phyloP scores from a whole-genome alignment of 2,888 invertebrate genomes.

The Cryptus armator region DNA sequence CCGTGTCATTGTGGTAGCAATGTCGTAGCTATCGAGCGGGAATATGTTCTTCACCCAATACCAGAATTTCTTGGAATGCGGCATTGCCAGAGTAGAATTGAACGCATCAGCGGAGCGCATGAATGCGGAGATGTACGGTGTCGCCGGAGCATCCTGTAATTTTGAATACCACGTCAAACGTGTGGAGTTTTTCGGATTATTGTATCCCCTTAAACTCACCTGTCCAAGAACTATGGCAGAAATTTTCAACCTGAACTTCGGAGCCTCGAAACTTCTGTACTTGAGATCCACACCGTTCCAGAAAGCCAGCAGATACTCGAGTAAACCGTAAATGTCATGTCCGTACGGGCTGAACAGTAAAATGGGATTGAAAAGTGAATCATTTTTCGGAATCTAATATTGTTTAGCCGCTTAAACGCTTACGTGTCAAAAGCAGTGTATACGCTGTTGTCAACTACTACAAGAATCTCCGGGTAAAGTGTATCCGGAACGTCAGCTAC shows the following conservation, averaged over 20 bases:
- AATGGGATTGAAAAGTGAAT: no score
- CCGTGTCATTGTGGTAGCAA: slow-evolving; percentile 45
- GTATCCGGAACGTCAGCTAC: neutral
- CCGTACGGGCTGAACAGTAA: no score
- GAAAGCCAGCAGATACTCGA: slow-evolving; percentile 56
- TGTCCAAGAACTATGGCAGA: slow-evolving; percentile 56
- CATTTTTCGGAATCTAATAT: neutral
- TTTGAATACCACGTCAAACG: no score
- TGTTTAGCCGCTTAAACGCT: neutral
- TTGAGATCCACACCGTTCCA: slow-evolving; percentile 64
- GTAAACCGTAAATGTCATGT: slow-evolving; percentile 8
- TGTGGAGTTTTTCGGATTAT: no score
- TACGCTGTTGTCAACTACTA: slow-evolving; percentile 54
- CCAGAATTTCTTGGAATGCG: neutral
- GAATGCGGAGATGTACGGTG: neutral
- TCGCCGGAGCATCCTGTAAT: no score
- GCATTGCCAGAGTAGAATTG: neutral
- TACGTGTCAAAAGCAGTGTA: neutral
- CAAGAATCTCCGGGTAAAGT: slow-evolving; percentile 65
- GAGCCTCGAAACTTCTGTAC: slow-evolving; percentile 56
- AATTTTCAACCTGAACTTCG: slow-evolving; percentile 62
- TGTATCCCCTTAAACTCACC: no score
- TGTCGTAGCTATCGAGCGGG: slow-evolving; percentile 44
- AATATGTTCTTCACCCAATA: slow-evolving; percentile 9
- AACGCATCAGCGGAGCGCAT: neutral